Conservation (phyloP, 2,888 invertebrate genomes). For the Cenopis cana region DNA sequence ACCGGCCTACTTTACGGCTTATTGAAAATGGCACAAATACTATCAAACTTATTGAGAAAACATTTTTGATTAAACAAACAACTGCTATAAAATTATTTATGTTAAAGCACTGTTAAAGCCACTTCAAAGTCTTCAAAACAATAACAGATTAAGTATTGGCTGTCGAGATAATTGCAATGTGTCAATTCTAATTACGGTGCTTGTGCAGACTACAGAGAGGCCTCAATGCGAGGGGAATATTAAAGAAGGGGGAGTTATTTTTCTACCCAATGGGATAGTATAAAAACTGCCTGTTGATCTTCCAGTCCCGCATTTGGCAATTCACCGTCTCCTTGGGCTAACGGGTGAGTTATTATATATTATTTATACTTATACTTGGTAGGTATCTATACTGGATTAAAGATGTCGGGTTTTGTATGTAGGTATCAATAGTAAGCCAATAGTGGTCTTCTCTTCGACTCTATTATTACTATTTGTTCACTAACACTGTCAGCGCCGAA, state of each 20-base stretch:
- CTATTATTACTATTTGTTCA: no score
- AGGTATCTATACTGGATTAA: neutral
- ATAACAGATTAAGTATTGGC: slow-evolving; percentile 66
- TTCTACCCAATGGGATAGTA: slow-evolving; percentile 63
- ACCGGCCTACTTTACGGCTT: no score
- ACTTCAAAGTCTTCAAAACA: slow-evolving; percentile 54
- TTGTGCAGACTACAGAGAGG: slow-evolving; percentile 54
- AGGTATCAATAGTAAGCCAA: no score
- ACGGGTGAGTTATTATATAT: slow-evolving; percentile 16
- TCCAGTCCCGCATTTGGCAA: slow-evolving; percentile 57
- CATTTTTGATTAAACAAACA: slow-evolving; percentile 1
- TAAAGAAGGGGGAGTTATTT: slow-evolving; percentile 76
- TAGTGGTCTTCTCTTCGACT: no score
- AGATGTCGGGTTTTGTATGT: no score
- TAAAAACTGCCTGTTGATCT: slow-evolving; percentile 62
- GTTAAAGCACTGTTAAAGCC: no score
- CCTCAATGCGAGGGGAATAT: slow-evolving; percentile 75
- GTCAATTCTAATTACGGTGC: slow-evolving; percentile 73
- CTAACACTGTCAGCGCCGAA: no score
- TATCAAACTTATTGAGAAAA: slow-evolving; percentile 2
- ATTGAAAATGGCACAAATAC: no score
- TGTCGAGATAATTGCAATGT: slow-evolving; percentile 74
- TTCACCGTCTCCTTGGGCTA: neutral
- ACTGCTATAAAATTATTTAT: slow-evolving; percentile 31
- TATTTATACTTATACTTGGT: neutral